These are phyloP conservation scores for Chaetogeoica ovagalla DNA, from an alignment of 2,888 invertebrate genomes.

Conservation along the genomic window DNA sequence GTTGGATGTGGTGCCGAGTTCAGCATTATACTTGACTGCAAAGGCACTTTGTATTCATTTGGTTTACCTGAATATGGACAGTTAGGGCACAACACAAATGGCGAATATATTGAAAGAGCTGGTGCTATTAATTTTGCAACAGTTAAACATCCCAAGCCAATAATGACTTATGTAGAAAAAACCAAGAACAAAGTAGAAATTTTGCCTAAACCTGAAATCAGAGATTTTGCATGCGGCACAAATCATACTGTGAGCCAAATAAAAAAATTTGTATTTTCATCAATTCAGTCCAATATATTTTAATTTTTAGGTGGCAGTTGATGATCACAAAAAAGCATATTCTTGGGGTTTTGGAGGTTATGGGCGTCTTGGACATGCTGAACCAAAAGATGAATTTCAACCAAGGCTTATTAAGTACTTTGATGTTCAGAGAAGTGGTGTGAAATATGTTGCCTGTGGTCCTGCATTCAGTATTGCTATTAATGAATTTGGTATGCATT, in stretches of 20 bases:
- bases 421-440: constrained; percentile 81
- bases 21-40: constrained; percentile 85
- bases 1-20: constrained; percentile 92
- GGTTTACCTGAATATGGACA: constrained; percentile 93
- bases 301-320: constrained; percentile 74
- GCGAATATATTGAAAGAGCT: constrained; percentile 88
- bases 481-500: constrained; percentile 69
- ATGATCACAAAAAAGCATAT: constrained; percentile 83
- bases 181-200: constrained; percentile 75
- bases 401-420: constrained; percentile 85
- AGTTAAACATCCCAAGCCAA: constrained; percentile 81
- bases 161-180: constrained; percentile 85
- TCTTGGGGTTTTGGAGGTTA: constrained; percentile 97
- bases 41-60: constrained; percentile 86
- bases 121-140: constrained; percentile 86
- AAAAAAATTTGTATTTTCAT: constrained; percentile 12
- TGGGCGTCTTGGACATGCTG: constrained; percentile 89
- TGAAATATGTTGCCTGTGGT: constrained; percentile 80
- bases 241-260: constrained; percentile 75
- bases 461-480: constrained; percentile 84
- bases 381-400: constrained; percentile 88
- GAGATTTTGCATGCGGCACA: constrained; percentile 86
- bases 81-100: constrained; percentile 91
- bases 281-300: not conserved
- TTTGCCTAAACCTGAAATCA: constrained; percentile 74